These are phyloP conservation scores for Sarcophaga variegata DNA, from an alignment of 2,888 invertebrate genomes.

Conservation along the genomic window DNA sequence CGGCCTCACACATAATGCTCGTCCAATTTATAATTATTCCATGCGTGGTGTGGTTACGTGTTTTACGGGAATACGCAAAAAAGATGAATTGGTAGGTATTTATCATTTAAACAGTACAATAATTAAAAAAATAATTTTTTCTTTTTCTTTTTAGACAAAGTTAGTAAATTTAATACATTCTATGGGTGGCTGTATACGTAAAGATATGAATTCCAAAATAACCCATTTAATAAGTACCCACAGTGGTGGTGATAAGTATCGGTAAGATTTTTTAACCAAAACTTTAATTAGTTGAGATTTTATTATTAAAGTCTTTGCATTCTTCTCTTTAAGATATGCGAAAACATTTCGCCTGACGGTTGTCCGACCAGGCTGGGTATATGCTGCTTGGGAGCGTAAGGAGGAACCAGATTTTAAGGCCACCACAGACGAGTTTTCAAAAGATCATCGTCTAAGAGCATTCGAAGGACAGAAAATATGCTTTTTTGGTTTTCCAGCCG, in stretches of 20 bases:
- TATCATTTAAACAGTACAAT: background rate
- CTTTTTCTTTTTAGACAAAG: slow-evolving; percentile 85
- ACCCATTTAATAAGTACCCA: slow-evolving; percentile 96
- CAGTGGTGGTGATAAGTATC: slow-evolving; percentile 95
- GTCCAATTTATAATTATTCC: slow-evolving; percentile 93
- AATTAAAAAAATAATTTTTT: background rate
- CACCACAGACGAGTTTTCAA: slow-evolving; percentile 86
- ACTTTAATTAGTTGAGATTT: background rate
- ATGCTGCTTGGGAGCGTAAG: slow-evolving; percentile 92
- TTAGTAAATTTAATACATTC: slow-evolving; percentile 95
- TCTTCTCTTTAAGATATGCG: slow-evolving; percentile 86
- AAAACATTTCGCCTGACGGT: slow-evolving; percentile 94
- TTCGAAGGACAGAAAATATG: slow-evolving; percentile 94
- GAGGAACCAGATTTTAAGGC: slow-evolving; percentile 87
- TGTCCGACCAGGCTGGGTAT: slow-evolving; percentile 94
- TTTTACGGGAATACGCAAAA: slow-evolving; percentile 95
- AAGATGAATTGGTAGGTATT: slow-evolving; percentile 90
- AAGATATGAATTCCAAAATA: slow-evolving; percentile 93
- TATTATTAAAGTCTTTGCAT: background rate
- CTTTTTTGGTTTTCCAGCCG: slow-evolving; percentile 94
- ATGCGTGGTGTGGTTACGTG: slow-evolving; percentile 95
- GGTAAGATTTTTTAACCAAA: slow-evolving; percentile 80
- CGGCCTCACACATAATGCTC: slow-evolving; percentile 86
- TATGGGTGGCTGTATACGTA: slow-evolving; percentile 97
- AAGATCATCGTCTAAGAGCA: slow-evolving; percentile 90